phyloP scores from a whole-genome alignment of 2,797 vertebrate species.

The Anguilla megastoma region DNA sequence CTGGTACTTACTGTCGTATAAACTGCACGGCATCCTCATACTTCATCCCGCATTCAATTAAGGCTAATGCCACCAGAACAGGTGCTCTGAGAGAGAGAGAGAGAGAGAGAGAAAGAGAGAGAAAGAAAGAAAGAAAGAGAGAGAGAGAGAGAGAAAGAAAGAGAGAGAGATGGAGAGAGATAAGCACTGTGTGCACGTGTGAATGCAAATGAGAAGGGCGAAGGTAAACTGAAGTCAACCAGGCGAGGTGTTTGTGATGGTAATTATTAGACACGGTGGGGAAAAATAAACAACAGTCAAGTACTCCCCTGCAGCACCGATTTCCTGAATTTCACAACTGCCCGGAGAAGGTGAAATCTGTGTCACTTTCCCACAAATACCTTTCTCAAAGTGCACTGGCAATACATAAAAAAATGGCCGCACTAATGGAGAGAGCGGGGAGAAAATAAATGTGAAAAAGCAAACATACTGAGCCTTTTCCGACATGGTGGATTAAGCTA shows the following conservation, averaged over 20 bases:
- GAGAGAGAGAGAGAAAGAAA: background rate
- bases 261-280: background rate
- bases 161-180: slow-evolving; percentile 56
- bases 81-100: slow-evolving; percentile 81
- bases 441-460: background rate
- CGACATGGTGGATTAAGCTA: background rate
- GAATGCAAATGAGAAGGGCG: slow-evolving; percentile 37
- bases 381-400: background rate
- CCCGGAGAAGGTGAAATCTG: background rate
- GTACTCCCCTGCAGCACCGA: background rate
- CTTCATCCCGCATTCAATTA: slow-evolving; percentile 98
- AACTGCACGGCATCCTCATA: slow-evolving; percentile 99
- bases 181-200: slow-evolving; percentile 50
- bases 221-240: slow-evolving; percentile 43
- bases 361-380: background rate
- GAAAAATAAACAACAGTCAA: background rate
- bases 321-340: background rate
- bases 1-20: slow-evolving; percentile 92
- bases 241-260: no score
- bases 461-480: background rate
- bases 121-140: slow-evolving; percentile 39
- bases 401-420: background rate
- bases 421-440: background rate
- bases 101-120: slow-evolving; percentile 39
- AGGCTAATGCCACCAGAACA: slow-evolving; percentile 94